Base-by-base conservation (phyloP, 2,888 invertebrate genomes). In the Carcina quercana region DNA sequence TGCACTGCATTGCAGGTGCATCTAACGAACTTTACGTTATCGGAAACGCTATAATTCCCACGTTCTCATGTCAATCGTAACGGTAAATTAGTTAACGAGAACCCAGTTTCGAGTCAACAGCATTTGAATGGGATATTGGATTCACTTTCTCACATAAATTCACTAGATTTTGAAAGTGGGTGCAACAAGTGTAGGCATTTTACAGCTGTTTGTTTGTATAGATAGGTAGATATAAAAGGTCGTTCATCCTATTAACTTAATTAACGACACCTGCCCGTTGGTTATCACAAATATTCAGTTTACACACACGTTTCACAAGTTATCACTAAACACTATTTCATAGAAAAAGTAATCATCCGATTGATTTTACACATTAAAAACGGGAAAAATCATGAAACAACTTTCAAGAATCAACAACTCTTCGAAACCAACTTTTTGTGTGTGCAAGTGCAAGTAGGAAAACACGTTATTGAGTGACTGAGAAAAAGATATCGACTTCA, bases 1-100 rank as follows among this genome's bases (percentile, higher is more conserved):
- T 37, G 32, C n/a, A 30, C 31, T 58, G 65, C 64, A 63, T 49
- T 66, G 78, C 80, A 79, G 80, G 78, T 82, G 80, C 80, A 79
- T 61, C 53, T 68, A 75, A 73, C 68, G 69, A 64, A 66, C 59
- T 59, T 42, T 42, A 49, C 53, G 49, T 53, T 53, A 61, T 50
- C 52, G 59, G 62, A 62, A 66, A 66, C 55, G 62, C 51, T 59
- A 60, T 53, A 62, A 62, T 68, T 74, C 66, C 55, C 71, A 66
- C 64, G 67, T 60, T 58, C 46, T 58, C 47, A 45, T 52, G 47
- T 50, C 53, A 53, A 50, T 50, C 40, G 48, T 74, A 78, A 78
- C 78, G 75, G 79, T 78, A 75, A 65, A 71, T 56, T 49, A 54
- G 58, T 62, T 64, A 62, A 62, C 54, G 57, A 50, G 44, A 53